A percentile compares a stretch with the other conserved stretches of the same genome.
phyloP scores from a whole-genome alignment of 1,140 invertebrate genomes.

The Euglossa dilemma region DNA sequence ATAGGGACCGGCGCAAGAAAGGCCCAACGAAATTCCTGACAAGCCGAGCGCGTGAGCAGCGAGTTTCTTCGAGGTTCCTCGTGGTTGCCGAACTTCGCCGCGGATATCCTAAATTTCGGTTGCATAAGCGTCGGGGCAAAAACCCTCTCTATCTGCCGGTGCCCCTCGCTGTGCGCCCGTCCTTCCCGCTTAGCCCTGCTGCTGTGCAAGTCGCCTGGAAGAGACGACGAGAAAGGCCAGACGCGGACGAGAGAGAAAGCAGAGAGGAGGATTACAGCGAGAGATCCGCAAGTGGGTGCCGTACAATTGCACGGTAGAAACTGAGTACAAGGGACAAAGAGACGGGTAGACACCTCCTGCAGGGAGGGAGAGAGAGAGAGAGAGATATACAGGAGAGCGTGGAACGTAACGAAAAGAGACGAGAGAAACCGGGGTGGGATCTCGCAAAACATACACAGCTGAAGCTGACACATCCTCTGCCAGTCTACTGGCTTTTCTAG shows the following conservation, averaged over 20 bases:
- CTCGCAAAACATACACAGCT: conserved; percentile 69
- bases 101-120: conserved; percentile 61
- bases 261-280: conserved; percentile 42
- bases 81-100: conserved; percentile 55
- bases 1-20: not conserved
- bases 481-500: conserved; percentile 67
- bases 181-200: not conserved
- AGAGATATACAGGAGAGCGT: not conserved
- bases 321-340: conserved; percentile 47
- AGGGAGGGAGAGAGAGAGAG: not conserved
- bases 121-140: conserved; percentile 55
- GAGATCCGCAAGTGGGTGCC: conserved; percentile 57
- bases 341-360: conserved; percentile 10
- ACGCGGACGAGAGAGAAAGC: not conserved
- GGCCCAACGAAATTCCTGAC: conserved; percentile 23
- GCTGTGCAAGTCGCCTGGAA: not conserved
- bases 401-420: conserved; percentile 48
- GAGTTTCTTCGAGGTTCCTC: conserved; percentile 31
- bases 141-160: conserved; percentile 3
- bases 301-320: conserved; percentile 44
- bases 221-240: not conserved
- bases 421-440: conserved; percentile 56
- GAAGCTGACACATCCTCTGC: conserved; percentile 69
- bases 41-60: conserved; percentile 9
- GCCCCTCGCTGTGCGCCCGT: not conserved